Percentiles rank a stretch among this genome's conserved stretches.
These are phyloP conservation scores for Syngnathus rostellatus DNA, from an alignment of 2,797 vertebrate genomes.

Conservation along the genomic window DNA sequence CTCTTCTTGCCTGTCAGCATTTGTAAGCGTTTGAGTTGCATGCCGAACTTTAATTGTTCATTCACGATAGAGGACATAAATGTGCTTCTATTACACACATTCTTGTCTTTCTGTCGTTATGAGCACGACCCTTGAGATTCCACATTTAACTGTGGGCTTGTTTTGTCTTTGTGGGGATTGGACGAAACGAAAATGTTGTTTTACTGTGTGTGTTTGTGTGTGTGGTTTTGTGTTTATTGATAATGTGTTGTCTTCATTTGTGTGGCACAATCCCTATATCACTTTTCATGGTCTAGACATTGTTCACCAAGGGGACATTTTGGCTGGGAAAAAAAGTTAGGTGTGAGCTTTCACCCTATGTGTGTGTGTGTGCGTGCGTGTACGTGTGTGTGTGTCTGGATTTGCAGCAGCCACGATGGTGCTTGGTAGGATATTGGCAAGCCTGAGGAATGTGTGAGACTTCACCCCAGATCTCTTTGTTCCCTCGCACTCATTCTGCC, in stretches of 20 bases:
- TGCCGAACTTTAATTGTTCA: background rate
- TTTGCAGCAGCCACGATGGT: slow-evolving; percentile 18
- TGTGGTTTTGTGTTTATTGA: background rate
- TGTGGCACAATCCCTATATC: background rate
- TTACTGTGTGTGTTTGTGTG: background rate
- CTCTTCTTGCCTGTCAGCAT: background rate
- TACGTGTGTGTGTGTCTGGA: slow-evolving; percentile 9
- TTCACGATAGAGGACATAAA: background rate
- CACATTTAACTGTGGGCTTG: background rate
- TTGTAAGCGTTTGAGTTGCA: background rate
- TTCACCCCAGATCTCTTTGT: slow-evolving; percentile 70
- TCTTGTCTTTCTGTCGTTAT: background rate
- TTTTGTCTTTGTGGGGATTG: background rate
- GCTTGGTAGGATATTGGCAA: slow-evolving; percentile 51
- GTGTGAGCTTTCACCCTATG: background rate
- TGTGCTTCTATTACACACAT: background rate
- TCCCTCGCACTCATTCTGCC: slow-evolving; percentile 54
- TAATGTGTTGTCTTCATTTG: background rate
- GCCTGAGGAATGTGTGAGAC: slow-evolving; percentile 64
- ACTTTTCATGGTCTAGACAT: background rate
- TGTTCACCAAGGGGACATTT: background rate
- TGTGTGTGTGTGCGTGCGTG: background rate
- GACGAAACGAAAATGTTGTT: background rate
- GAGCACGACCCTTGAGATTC: background rate
- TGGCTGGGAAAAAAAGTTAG: background rate